Evolutionary conservation across 2,113 vertebrate genomes (phyloP), one percentile per base, ranked within the genome.

Genomic region (Ophiodon elongatus): DNA sequence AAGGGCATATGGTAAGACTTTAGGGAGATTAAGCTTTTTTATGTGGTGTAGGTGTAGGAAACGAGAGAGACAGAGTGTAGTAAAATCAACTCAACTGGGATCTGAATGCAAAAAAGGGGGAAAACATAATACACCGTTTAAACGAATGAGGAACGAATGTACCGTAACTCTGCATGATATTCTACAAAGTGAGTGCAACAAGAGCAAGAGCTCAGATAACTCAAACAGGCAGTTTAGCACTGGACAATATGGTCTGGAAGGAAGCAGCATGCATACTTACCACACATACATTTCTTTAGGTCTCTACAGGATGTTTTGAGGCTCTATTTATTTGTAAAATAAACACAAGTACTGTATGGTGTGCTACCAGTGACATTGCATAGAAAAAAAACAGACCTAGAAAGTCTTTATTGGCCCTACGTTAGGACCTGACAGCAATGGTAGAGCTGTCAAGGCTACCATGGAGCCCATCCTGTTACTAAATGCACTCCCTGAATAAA

Each of bases 1-100:
- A 89, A 39, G 62, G 73, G 56, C 93, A 93, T 93, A 87, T 93
- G 92, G 92, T 75, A 77, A 78, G 52, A 88, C 72, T 86, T 93
- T 84, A 56, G 54, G 50, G 70, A 85, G 76, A 84, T 89, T 88
- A 87, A 11, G 21, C 74, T 88, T 73, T 78, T 66, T 74, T 73
- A 45, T 73, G 67, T 60, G 73, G 50, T 27, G 75, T 68, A 84
- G 67, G 80, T 89, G 77, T 19, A 69, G 52, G 31, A 14, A 79
- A 67, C 15, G 57, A 79, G 35, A 65, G 69, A 76, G 69, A 37
- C 17, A 43, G 68, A 79, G 47, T 17, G 76, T 37, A 35, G 66
- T 37, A 85, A 85, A 91, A 91, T 88, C 64, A 13, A 76, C 72
- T 88, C 35, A 73, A 72, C 54, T 8, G 10, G 54, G 62, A 63